Evolutionary conservation across 2,113 vertebrate species (phyloP).

Genomic region (Anthoscopus minutus): DNA sequence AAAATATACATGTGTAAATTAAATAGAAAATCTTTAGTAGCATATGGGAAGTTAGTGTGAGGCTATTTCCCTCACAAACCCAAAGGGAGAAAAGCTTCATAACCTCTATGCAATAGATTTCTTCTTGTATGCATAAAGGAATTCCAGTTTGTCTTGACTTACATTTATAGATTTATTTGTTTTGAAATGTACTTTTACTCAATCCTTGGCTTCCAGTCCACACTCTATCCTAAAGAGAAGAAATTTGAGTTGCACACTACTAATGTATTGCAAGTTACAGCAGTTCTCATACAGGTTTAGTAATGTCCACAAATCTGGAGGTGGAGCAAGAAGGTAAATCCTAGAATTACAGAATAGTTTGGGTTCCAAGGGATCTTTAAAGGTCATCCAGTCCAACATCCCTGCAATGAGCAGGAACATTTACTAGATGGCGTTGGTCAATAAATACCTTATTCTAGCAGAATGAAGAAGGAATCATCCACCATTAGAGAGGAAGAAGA

Average conservation of each 20-base stretch:
- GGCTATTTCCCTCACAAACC: background rate
- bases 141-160: background rate
- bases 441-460: background rate
- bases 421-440: background rate
- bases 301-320: background rate
- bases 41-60: background rate
- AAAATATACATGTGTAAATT: background rate
- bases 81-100: background rate
- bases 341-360: background rate
- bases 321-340: background rate
- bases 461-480: background rate
- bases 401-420: background rate
- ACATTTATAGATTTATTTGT: background rate
- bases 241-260: background rate
- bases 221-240: background rate
- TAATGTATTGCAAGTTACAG: background rate
- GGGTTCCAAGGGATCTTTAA: background rate
- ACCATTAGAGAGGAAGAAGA: background rate
- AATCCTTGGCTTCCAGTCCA: background rate
- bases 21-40: background rate
- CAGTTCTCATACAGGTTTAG: background rate
- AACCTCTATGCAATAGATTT: background rate
- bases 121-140: background rate
- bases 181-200: background rate
- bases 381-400: rapidly evolving